Conservation (phyloP, 2,888 invertebrate genomes). For the Dynastes hyllus region DNA sequence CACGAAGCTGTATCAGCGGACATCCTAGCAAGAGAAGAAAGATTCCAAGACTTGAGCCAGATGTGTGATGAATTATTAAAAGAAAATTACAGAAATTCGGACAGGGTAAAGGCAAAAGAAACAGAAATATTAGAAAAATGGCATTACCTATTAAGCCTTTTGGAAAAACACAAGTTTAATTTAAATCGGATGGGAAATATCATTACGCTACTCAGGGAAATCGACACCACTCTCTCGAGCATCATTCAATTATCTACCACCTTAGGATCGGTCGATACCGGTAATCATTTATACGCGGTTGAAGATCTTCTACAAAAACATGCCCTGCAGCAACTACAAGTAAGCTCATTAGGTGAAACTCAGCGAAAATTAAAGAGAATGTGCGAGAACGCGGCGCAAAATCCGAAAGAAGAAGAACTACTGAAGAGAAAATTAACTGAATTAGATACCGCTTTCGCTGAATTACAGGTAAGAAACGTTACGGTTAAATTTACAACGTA, state of each 20-base stretch:
- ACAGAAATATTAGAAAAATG: conserved; percentile 88
- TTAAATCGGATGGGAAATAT: conserved; percentile 87
- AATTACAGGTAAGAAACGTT: conserved; percentile 71
- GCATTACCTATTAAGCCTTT: conserved; percentile 86
- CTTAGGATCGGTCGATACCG: conserved; percentile 88
- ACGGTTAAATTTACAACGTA: not conserved
- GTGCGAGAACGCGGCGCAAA: conserved; percentile 70
- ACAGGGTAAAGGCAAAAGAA: conserved; percentile 78
- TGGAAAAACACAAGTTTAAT: conserved; percentile 88
- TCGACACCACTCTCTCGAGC: conserved; percentile 90
- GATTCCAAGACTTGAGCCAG: conserved; percentile 93
- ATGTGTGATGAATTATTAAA: conserved; percentile 94
- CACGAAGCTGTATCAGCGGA: conserved; percentile 99
- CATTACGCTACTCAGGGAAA: conserved; percentile 92
- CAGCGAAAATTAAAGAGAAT: conserved; percentile 84
- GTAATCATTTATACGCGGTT: conserved; percentile 94
- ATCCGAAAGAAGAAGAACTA: conserved; percentile 75
- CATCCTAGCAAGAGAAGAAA: conserved; percentile 93
- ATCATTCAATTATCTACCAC: conserved; percentile 88
- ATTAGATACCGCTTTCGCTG: conserved; percentile 84
- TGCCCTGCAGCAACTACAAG: conserved; percentile 92
- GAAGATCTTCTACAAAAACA: conserved; percentile 97
- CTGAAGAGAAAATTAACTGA: conserved; percentile 83
- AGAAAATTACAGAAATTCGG: conserved; percentile 94
- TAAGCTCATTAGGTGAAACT: conserved; percentile 91